These are phyloP conservation scores for Drosophila hamatofila DNA, from an alignment of 2,888 invertebrate species.

Conservation along the genomic window DNA sequence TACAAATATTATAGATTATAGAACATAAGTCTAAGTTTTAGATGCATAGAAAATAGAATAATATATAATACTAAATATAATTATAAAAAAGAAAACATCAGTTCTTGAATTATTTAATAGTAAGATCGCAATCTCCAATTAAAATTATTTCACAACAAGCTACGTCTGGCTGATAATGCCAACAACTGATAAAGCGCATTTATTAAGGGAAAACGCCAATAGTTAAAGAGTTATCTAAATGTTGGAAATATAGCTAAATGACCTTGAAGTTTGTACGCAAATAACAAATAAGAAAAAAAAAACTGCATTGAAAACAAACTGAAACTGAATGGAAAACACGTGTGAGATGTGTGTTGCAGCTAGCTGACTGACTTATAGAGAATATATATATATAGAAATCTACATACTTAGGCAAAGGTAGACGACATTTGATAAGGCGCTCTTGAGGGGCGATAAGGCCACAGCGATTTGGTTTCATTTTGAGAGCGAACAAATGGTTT, in stretches of 20 bases:
- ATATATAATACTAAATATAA: neutral
- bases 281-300: neutral
- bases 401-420: constrained; percentile 12
- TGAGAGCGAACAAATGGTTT: constrained; percentile 26
- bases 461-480: constrained; percentile 26
- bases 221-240: neutral
- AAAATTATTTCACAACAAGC: constrained; percentile 28
- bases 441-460: constrained; percentile 37
- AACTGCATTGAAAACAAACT: constrained; percentile 4
- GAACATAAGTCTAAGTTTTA: neutral
- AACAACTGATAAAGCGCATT: constrained; percentile 6
- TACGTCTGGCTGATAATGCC: constrained; percentile 14
- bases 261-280: constrained; percentile 10
- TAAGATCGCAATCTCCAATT: neutral
- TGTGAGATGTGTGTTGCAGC: neutral
- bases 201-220: neutral
- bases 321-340: constrained; percentile 16
- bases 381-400: constrained; percentile 1
- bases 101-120: neutral
- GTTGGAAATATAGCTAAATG: neutral
- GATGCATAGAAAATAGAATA: neutral
- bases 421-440: constrained; percentile 38
- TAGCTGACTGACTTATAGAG: neutral
- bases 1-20: neutral
- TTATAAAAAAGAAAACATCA: neutral